phyloP scores from a whole-genome alignment of 92 coral and sea anemone species.

The Galaxea fascicularis region DNA sequence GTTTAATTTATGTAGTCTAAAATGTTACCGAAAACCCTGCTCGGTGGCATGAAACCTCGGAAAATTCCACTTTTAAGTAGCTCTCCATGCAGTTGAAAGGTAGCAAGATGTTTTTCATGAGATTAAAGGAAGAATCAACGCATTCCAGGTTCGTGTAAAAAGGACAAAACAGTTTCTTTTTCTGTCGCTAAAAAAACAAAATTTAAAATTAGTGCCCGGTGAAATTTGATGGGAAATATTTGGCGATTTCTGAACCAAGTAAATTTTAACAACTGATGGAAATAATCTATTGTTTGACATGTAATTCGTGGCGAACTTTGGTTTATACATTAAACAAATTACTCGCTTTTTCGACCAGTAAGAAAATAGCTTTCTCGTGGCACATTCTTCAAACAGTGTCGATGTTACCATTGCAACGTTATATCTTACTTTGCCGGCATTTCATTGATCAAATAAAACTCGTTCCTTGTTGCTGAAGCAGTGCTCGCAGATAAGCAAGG shows the following conservation, averaged over 20 bases:
- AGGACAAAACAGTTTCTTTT: too few species aligned
- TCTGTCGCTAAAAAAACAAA: too few species aligned
- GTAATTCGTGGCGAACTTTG: conserved; percentile 4
- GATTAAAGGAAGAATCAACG: too few species aligned
- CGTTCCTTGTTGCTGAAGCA: not conserved
- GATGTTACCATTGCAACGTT: conserved; percentile 28
- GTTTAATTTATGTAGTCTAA: too few species aligned
- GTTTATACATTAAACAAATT: conserved; percentile 3
- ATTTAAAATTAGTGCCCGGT: too few species aligned
- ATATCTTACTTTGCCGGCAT: not conserved
- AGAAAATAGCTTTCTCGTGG: conserved; percentile 14
- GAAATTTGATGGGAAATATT: too few species aligned
- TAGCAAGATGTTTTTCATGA: too few species aligned
- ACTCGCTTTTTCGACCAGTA: not conserved
- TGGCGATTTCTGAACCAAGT: not conserved
- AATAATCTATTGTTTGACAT: not conserved
- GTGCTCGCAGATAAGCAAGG: not conserved
- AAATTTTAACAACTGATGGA: not conserved
- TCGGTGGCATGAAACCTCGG: too few species aligned
- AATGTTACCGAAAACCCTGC: too few species aligned
- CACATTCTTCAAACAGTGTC: conserved; percentile 35
- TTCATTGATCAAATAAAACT: not conserved
- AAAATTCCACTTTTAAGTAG: too few species aligned
- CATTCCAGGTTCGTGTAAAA: too few species aligned
- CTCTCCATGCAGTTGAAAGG: too few species aligned